Base-by-base conservation (phyloP, 2,797 vertebrate species). In the Distichodus sexfasciatus region DNA sequence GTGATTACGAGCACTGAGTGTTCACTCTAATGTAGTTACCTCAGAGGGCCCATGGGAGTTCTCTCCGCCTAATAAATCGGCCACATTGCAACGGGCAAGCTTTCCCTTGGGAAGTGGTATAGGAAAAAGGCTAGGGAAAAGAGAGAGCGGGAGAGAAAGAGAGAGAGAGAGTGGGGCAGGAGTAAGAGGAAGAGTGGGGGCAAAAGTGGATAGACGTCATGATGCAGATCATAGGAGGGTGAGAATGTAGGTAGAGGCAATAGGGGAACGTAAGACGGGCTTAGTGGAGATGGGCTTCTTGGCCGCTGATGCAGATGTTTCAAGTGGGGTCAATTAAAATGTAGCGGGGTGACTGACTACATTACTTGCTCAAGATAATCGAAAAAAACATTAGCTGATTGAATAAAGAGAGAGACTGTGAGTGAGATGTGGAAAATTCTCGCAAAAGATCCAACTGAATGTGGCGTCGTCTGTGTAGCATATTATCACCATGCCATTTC, bases 11-110 rank as follows among this genome's bases (percentile, higher is more conserved):
- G 75, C 76, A 67, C 81, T 72, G 72, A 83, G 81, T 77, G 82
- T 81, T 84, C 66, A 29, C 63, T 71, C 43, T 86, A 85, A 89
- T 89, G 81, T 81, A 66, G 77, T 89, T 87, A 88, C 69, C 61
- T 41, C 67, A 69, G 70, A 74, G 58, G 68, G 28, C 67, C 59
- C 80, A 29, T 46, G 76, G 70, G 78, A 82, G 63, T 75, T 78
- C 68, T 76, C 67, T 50, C 54, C 54, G 41, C 10, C 53, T 81
- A 80, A 82, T 85, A 83, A 85, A 82, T 82, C 72, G 61, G 50
- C 71, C 57, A 48, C 71, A 72, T 76, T 64, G 65, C 77, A 73
- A 77, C 43, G 67, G 81, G 80, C 75, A 70, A 72, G 64, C 57
- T 54, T 68, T 74, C 75, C 63, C 48, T 6, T 11, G 72, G 69